Base-by-base conservation (phyloP, 2,797 vertebrate genomes). In the Epinephelus coioides region DNA sequence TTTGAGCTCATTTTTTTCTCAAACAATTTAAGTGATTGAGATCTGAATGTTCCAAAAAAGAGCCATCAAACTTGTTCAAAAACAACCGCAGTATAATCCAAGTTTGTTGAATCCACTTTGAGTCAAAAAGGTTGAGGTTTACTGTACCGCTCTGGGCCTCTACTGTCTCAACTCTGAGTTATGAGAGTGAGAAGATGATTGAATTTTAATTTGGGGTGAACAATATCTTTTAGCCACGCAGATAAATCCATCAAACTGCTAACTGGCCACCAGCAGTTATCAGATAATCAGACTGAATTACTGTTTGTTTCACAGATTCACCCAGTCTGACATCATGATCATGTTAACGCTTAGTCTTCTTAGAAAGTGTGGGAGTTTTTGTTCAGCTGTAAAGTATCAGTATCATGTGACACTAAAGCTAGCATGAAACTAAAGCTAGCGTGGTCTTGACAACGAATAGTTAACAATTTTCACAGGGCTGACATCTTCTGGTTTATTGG, bases 1-100 rank as follows among this genome's bases (percentile, higher is more conserved):
- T 68, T 46, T 47, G 6, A 66, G 69, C 47, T n/a, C 2, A 40
- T 2, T 43, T n/a, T 55, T 69, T 49, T 59, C 47, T 15, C 13
- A 25, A 54, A 76, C 50, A 9, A 50, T 76, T 71, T 25, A 17
- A 64, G 25, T 17, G 67, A 68, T 64, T 75, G 40, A 65, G 63
- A 47, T 83, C 66, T 76, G 34, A 70, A 56, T 23, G 49, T 21
- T 77, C 59, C 34, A 73, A 67, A 63, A 43, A 67, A 14, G 30
- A 54, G 15, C 56, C 17, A 25, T 70, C 34, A 38, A 18, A 34
- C 54, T 21, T 43, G 46, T 78, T 55, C 30, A 53, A 66, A 30
- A 73, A 67, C n/a, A 66, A 30, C 13, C 7, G 21, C 55, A 69
- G 15, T 7, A 77, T 21, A 27, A 34, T 76, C 25, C 6, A 69